Evolutionary conservation across 2,888 invertebrate species (phyloP).

Genomic region (Acanthosoma haemorrhoidale): DNA sequence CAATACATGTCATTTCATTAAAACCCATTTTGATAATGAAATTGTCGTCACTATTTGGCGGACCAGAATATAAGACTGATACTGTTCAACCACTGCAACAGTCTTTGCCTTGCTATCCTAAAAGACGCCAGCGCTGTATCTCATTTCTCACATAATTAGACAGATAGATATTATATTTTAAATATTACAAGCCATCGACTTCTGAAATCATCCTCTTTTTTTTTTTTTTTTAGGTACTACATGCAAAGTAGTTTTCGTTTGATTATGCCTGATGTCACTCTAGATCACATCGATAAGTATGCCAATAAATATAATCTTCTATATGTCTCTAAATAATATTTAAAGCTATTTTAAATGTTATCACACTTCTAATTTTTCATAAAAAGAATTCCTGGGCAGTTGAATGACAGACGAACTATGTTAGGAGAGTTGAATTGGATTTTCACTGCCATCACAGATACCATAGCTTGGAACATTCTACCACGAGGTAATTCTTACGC

Average conservation of each 20-base stretch:
- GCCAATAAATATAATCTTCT: slow-evolving; percentile 43
- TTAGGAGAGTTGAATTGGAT: slow-evolving; percentile 99
- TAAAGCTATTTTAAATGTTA: not conserved
- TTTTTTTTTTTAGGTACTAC: slow-evolving; percentile 59
- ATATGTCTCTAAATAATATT: not conserved
- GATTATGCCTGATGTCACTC: slow-evolving; percentile 72
- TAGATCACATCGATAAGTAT: slow-evolving; percentile 87
- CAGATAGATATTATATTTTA: no score
- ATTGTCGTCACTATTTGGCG: no score
- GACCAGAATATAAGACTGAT: no score
- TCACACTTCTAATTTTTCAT: not conserved
- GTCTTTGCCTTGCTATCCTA: no score
- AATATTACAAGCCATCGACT: no score
- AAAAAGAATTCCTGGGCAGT: slow-evolving; percentile 83
- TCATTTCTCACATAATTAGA: no score
- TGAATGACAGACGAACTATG: slow-evolving; percentile 92
- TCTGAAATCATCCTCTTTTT: no score
- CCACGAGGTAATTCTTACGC: slow-evolving; percentile 63
- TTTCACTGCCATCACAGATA: slow-evolving; percentile 99
- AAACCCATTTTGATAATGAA: no score
- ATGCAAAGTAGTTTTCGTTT: slow-evolving; percentile 70
- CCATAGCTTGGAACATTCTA: slow-evolving; percentile 97
- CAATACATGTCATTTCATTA: no score
- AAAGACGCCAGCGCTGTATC: no score
- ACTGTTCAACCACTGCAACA: no score